Base-by-base conservation (phyloP, 2,113 vertebrate genomes). In the Triplophysa tibetana region DNA sequence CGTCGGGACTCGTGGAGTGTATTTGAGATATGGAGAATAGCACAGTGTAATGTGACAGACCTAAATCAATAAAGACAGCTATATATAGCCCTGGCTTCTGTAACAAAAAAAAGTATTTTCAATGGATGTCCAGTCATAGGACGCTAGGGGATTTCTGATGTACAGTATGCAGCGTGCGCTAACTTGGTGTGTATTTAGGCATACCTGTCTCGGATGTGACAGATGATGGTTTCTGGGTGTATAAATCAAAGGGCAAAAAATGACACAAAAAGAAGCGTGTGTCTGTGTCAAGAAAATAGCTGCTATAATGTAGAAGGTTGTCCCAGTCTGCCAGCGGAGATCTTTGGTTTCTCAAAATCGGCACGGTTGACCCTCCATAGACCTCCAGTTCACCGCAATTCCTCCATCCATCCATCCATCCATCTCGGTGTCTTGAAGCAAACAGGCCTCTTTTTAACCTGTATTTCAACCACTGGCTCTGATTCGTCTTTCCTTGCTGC, bases 71-170 rank as follows among this genome's bases (percentile, higher is more conserved):
- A 60, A 52, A 81, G 64, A 78, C 69, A 45, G 56, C 79, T 84
- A 84, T 75, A 84, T 81, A 84, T 78, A 81, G 80, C 56, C 64
- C 24, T 75, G 63, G 45, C 69, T 81, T 81, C 69, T 58, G 75
- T 64, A 70, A 54, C 56, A 50, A 45, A 33, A 60, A 73, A 73
- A 60, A 41, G 60, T 85, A 81, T 86, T 91, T 90, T 86, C 82
- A 87, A 86, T 86, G 80, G 85, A 85, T 86, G 85, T 80, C 58
- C 83, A 80, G 77, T 58, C 69, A 26, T 33, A 74, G 70, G 65
- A 75, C 69, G 64, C 62, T 68, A 67, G 38, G 21, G 41, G 41
- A 48, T 23, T 21, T 17, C 17, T 33, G 72, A 66, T 4, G 13
- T 29, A 29, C n/a, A 9, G 69, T 41, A 63, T 62, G n/a, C 23